Conservation (phyloP, 2,888 invertebrate species). For the Lithophane socia region DNA sequence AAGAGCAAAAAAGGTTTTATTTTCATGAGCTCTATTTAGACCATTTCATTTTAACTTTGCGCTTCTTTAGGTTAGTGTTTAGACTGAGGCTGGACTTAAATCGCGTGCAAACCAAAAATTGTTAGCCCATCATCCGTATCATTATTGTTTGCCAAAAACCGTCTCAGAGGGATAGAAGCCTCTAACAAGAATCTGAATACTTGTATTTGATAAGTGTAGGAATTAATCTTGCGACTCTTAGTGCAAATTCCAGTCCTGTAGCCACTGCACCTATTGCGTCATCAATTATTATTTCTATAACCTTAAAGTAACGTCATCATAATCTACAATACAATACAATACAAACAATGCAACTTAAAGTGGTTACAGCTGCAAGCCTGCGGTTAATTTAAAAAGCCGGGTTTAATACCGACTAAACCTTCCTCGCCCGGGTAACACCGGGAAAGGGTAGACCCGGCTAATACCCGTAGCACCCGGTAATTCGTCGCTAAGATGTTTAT, state of each 20-base stretch:
- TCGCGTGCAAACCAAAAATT: not conserved
- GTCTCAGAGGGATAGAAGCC: not conserved
- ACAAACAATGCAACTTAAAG: constrained; percentile 25
- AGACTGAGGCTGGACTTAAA: not conserved
- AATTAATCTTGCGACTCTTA: not conserved
- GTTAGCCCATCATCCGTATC: not conserved
- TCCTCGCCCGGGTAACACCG: constrained; percentile 5
- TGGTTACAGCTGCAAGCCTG: constrained; percentile 51
- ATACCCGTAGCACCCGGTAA: constrained; percentile 40
- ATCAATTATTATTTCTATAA: not conserved
- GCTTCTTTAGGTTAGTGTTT: too few species aligned
- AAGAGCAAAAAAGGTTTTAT: not conserved
- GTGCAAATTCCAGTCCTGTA: accelerated
- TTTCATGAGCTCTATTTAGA: not conserved
- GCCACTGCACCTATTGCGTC: not conserved
- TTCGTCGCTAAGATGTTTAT: constrained; percentile 53
- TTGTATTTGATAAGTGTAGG: not conserved
- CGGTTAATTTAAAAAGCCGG: constrained; percentile 69
- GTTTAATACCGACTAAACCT: constrained; percentile 62
- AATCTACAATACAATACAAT: not conserved
- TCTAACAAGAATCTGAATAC: not conserved
- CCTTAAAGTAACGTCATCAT: not conserved
- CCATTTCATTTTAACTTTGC: not conserved
- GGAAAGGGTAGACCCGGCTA: constrained; percentile 16
- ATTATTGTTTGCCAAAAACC: not conserved